A percentile compares a stretch with the other conserved stretches of the same genome.
phyloP scores from a whole-genome alignment of 2,888 invertebrate genomes.

The Epirrhoe tristata region DNA sequence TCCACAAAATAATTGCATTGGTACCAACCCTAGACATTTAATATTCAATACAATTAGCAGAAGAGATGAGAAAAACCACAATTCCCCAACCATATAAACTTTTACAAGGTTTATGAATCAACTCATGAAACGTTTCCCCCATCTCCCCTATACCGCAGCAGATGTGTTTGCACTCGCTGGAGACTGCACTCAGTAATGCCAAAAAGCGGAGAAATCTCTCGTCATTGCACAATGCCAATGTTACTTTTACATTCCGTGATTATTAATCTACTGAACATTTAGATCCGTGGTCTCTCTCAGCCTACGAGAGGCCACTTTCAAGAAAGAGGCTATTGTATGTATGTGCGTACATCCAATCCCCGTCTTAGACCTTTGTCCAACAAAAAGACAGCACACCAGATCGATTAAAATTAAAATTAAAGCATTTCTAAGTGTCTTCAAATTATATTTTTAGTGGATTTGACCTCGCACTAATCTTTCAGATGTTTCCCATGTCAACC shows the following conservation, averaged over 20 bases:
- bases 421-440: too few species aligned
- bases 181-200: conserved; percentile 6
- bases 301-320: too few species aligned
- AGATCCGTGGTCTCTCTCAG: too few species aligned
- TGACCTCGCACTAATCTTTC: too few species aligned
- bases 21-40: neutral
- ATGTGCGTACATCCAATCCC: too few species aligned
- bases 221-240: conserved; percentile 1
- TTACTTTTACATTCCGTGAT: conserved; percentile 6
- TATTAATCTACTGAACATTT: neutral
- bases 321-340: too few species aligned
- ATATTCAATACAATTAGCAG: neutral
- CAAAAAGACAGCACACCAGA: too few species aligned
- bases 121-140: neutral
- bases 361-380: too few species aligned
- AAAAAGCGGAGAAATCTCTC: conserved; percentile 9
- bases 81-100: neutral
- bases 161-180: conserved; percentile 10
- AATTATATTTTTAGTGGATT: too few species aligned
- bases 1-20: neutral
- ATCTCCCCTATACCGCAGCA: conserved; percentile 1
- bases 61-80: neutral
- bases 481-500: too few species aligned
- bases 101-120: neutral
- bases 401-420: too few species aligned